Percentiles rank a stretch among this genome's conserved stretches.
phyloP scores from a whole-genome alignment of 2,797 vertebrate species.

The Sebastes vulpes region DNA sequence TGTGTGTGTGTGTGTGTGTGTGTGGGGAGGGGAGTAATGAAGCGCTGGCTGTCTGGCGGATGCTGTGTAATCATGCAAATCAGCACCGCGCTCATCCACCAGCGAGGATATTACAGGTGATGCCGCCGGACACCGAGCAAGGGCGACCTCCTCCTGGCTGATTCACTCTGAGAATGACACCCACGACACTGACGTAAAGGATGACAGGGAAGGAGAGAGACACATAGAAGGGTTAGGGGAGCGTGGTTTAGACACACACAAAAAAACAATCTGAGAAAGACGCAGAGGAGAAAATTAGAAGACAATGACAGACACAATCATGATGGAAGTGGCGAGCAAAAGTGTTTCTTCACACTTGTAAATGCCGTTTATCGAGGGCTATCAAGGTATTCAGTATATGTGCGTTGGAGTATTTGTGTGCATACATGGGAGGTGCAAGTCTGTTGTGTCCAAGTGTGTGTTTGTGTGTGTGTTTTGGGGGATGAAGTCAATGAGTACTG shows the following conservation, averaged over 20 bases:
- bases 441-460: slow-evolving; percentile 24
- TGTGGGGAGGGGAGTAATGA: slow-evolving; percentile 53
- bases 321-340: not conserved
- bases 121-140: slow-evolving; percentile 35
- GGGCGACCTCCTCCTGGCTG: slow-evolving; percentile 55
- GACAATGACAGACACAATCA: not conserved
- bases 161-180: slow-evolving; percentile 57
- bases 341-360: not conserved
- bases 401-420: not conserved
- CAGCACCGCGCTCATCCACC: slow-evolving; percentile 40
- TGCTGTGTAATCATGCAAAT: slow-evolving; percentile 81
- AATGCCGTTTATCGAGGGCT: not conserved
- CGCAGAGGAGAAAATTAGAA: not conserved
- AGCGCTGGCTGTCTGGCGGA: slow-evolving; percentile 56
- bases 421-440: not conserved
- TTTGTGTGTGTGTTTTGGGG: not conserved
- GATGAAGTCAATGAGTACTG: slow-evolving; percentile 68
- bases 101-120: slow-evolving; percentile 51
- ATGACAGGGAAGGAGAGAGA: slow-evolving; percentile 30
- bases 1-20: slow-evolving; percentile 14
- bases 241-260: not conserved
- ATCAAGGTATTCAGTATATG: not conserved
- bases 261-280: not conserved
- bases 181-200: slow-evolving; percentile 12
- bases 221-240: not conserved